phyloP scores from a whole-genome alignment of 2,797 vertebrate species.

The Chanos chanos region DNA sequence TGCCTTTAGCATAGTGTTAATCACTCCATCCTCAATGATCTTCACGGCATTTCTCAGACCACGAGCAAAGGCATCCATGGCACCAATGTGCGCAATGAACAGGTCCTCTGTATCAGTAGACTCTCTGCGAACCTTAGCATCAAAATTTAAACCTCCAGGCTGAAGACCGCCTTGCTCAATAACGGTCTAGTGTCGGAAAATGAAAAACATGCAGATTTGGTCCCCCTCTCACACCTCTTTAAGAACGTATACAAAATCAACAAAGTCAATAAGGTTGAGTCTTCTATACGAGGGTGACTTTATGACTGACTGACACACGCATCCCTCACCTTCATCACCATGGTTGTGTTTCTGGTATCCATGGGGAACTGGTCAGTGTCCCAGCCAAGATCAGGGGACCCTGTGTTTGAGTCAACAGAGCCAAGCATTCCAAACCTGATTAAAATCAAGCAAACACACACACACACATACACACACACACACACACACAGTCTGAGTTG shows the following conservation, averaged over 20 bases:
- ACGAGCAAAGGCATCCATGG: conserved; percentile 67
- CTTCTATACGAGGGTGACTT: too few relatives aligned
- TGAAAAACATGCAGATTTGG: neutral
- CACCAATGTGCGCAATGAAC: conserved; percentile 65
- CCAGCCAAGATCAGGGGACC: conserved; percentile 67
- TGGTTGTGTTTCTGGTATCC: conserved; percentile 65
- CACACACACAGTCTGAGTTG: neutral
- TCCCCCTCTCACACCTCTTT: too few relatives aligned
- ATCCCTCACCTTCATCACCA: conserved; percentile 70
- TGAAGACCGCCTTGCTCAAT: conserved; percentile 66
- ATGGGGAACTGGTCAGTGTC: conserved; percentile 71
- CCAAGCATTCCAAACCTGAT: conserved; percentile 68
- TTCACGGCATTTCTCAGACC: conserved; percentile 62
- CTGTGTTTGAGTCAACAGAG: conserved; percentile 68
- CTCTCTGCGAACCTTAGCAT: conserved; percentile 66
- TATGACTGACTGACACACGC: too few relatives aligned
- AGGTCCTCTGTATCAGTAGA: conserved; percentile 67
- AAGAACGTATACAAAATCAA: too few relatives aligned
- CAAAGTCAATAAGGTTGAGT: too few relatives aligned
- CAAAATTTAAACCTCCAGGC: conserved; percentile 68
- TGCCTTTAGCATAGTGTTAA: conserved; percentile 60
- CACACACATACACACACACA: neutral
- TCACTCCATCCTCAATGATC: conserved; percentile 58
- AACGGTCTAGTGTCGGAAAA: conserved; percentile 50
- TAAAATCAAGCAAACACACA: neutral